Evolutionary conservation across 1,140 invertebrate genomes (phyloP), one percentile per base, ranked within the genome.

Genomic region (Drosophila ambigua): DNA sequence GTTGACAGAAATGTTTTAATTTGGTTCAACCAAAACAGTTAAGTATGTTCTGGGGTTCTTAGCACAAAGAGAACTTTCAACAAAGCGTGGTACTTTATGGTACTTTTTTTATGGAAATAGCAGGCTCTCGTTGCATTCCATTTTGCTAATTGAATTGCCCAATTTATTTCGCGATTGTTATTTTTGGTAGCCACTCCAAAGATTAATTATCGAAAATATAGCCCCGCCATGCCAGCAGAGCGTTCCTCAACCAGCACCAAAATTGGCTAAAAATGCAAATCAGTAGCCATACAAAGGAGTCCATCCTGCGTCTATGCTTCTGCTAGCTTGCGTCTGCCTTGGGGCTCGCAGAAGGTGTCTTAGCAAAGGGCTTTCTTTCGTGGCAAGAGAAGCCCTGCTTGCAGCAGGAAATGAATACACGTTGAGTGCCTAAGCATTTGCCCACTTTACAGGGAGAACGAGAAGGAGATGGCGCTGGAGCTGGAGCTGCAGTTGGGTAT

Each of bases 61-160:
- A 24, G 23, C 15, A 51, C 24, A 23, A 49, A 35, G n/a, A 16
- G 7, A 35, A 45, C 16, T 16, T 31, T 46, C 39, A 23, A 48
- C 28, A 58, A 69, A 67, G 11, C 41, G n/a, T 28, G 51, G 46
- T 59, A 15, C 31, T 24, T 24, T 24, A 24, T 24, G 23, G 23
- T 24, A 24, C 23, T 31, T 31, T 9, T 31, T 31, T 3, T 31
- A 31, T 31, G 31, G 8, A 49, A 41, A 23, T 35, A 53, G 28
- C 49, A 11, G 24, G 15, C 20, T 46, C 48, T 11, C 45, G 58
- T 58, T 50, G 54, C 45, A 52, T 58, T 50, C 48, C 45, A 52
- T 16, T 55, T 61, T 61, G 45, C 57, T 77, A 77, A 77, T 77
- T 75, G 63, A 69, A 68, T 77, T 77, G 20, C 20, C 20, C 20